These are phyloP conservation scores for Meiosimyza decipiens DNA, from an alignment of 2,888 invertebrate species.

Conservation along the genomic window DNA sequence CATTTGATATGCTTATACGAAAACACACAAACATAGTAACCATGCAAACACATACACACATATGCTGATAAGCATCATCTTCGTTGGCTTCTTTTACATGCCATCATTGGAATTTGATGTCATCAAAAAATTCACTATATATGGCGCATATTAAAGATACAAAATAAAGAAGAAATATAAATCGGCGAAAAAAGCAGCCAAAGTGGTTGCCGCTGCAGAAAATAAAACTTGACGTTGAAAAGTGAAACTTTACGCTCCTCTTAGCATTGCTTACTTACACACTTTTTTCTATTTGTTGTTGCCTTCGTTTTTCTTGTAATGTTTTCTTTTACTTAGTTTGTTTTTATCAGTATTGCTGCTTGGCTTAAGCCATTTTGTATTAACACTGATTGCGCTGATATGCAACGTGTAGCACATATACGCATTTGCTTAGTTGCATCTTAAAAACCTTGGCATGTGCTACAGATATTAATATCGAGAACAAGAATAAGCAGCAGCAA, in stretches of 20 bases:
- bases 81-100: not conserved
- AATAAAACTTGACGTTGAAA: constrained; percentile 18
- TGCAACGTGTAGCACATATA: not conserved
- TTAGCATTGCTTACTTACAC: not conserved
- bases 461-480: constrained; percentile 2
- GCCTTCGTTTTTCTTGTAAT: not conserved
- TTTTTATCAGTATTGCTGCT: not conserved
- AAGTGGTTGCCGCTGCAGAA: not conserved
- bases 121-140: not conserved
- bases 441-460: not conserved
- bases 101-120: constrained; percentile 16
- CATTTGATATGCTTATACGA: constrained; percentile 16
- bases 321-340: constrained; percentile 5
- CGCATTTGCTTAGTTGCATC: constrained; percentile 4
- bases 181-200: not conserved
- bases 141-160: not conserved
- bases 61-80: not conserved
- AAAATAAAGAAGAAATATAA: constrained; percentile 1
- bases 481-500: not conserved
- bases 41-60: not conserved
- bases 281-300: not conserved
- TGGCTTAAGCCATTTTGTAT: not conserved
- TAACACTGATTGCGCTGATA: constrained; percentile 17
- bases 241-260: constrained; percentile 25
- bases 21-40: not conserved